Conservation (phyloP, 1,140 invertebrate species). For the Drosophila lacteicornis region DNA sequence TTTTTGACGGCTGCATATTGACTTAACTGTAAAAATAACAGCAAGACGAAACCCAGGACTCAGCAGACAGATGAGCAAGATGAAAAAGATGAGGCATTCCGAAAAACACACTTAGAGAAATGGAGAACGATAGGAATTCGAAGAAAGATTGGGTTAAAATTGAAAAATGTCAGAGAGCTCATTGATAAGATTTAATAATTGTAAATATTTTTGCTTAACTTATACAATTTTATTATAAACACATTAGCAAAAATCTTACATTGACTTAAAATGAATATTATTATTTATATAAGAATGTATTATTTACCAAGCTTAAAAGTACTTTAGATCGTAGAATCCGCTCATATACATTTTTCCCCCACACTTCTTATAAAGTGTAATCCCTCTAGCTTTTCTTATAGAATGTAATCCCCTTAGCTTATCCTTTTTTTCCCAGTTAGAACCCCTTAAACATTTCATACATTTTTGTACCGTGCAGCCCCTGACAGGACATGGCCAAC, state of each 20-base stretch:
- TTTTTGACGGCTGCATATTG: slow-evolving; percentile 83
- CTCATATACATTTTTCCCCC: background rate
- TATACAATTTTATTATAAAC: too few species aligned
- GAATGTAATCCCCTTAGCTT: background rate
- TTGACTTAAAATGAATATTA: background rate
- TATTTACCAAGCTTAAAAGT: background rate
- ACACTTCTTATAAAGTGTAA: background rate
- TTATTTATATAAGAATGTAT: background rate
- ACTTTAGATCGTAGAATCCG: background rate
- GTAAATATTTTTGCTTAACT: too few species aligned
- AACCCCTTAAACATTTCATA: background rate
- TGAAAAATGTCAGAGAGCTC: background rate
- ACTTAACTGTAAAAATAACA: slow-evolving; percentile 81
- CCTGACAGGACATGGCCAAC: slow-evolving; percentile 7
- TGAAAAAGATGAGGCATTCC: slow-evolving; percentile 49
- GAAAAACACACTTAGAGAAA: slow-evolving; percentile 11
- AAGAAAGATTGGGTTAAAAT: too few species aligned
- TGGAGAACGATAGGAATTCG: background rate
- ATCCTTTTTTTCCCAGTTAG: background rate
- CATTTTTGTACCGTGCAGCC: background rate
- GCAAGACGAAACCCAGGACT: slow-evolving; percentile 39
- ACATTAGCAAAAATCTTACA: too few species aligned
- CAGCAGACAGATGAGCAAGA: slow-evolving; percentile 55
- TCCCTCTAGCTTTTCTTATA: background rate
- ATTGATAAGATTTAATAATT: background rate